Evolutionary conservation across 2,888 invertebrate genomes (phyloP).

Genomic region (Coelopa pilipes): DNA sequence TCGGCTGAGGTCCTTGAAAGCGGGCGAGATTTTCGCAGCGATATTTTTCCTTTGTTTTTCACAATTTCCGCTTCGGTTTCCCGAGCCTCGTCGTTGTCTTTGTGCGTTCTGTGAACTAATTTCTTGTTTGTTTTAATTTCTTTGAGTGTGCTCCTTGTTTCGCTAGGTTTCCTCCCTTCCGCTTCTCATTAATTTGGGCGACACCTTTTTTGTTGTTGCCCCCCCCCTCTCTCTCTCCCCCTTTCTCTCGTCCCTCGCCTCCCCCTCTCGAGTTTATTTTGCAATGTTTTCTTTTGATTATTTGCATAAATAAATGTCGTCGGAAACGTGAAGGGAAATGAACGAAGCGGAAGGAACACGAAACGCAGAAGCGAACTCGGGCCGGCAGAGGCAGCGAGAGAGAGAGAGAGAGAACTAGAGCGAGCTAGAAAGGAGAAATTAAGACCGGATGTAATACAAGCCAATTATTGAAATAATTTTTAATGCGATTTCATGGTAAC

Average conservation of each 20-base stretch:
- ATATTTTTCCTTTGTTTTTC: no score
- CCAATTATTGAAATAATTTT: constrained; percentile 33
- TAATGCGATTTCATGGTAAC: constrained; percentile 29
- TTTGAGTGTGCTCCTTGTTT: background rate
- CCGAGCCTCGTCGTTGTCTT: no score
- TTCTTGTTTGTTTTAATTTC: background rate
- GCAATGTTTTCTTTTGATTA: background rate
- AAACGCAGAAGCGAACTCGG: background rate
- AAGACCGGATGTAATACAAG: constrained; percentile 31
- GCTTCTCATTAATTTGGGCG: background rate
- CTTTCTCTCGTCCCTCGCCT: no score
- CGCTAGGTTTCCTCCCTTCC: background rate
- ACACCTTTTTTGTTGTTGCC: background rate
- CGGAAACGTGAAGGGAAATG: background rate
- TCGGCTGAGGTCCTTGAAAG: no score
- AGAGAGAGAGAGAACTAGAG: background rate
- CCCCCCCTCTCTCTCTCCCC: background rate
- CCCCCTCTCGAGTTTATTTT: background rate
- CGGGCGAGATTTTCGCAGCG: no score
- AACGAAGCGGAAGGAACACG: no score
- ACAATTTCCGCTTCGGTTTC: no score
- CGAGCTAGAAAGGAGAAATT: constrained; percentile 6
- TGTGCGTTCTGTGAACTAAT: no score
- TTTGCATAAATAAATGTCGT: constrained; percentile 8
- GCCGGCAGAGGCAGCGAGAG: background rate